phyloP scores from a whole-genome alignment of 2,113 vertebrate species.

The Campylomormyrus numenius region DNA sequence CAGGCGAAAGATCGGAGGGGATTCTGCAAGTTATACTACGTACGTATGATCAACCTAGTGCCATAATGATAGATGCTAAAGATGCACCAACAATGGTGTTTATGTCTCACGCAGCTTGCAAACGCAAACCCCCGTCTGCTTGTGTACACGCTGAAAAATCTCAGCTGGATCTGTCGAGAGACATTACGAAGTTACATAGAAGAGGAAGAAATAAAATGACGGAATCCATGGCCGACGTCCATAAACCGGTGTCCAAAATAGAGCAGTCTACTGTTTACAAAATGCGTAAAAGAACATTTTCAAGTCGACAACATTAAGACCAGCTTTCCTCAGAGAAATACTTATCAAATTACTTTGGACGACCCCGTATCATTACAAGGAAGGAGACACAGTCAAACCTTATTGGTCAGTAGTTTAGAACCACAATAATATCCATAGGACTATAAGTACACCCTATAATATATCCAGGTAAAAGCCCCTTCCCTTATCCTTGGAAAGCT shows the following conservation, averaged over 20 bases:
- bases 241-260: conserved; percentile 24
- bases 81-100: not conserved
- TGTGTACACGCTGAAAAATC: not conserved
- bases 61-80: not conserved
- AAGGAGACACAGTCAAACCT: not conserved
- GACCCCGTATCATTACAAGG: not conserved
- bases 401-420: conserved; percentile 7
- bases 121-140: not conserved
- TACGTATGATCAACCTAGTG: not conserved
- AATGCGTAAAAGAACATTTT: conserved; percentile 30
- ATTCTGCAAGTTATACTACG: conserved; percentile 2
- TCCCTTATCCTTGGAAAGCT: conserved; percentile 23
- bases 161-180: not conserved
- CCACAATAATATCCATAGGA: not conserved
- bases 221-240: conserved; percentile 12
- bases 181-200: conserved; percentile 25
- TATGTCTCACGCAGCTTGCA: not conserved
- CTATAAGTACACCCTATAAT: not conserved
- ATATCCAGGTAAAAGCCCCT: conserved; percentile 13
- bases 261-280: conserved; percentile 29
- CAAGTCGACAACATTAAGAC: conserved; percentile 35
- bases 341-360: not conserved
- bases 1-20: conserved; percentile 8
- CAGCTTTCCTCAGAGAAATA: conserved; percentile 24
- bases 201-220: not conserved